Evolutionary conservation across 2,113 vertebrate species (phyloP), one percentile per base, ranked within the genome.

Genomic region (Nothoprocta perdicaria): DNA sequence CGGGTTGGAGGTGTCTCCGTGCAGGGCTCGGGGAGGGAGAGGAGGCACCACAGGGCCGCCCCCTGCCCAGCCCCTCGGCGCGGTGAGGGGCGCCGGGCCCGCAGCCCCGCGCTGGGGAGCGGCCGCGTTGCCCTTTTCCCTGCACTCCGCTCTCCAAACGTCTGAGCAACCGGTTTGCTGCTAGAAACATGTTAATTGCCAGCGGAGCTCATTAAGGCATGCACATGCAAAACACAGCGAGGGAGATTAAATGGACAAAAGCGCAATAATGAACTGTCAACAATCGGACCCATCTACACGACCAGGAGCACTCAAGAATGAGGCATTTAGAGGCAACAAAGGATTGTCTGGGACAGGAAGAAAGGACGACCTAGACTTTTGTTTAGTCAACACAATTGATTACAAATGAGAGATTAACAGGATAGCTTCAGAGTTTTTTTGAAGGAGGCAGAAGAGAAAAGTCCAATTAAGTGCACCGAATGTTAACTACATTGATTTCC

Each of bases 401-500:
- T 98, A 98, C 98, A 99, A 99, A 99, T 99, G 99, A 98, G 98
- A 99, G 99, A 99, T 99, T 99, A 99, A 99, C 98, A 98, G 98
- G 98, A 98, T 98, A 98, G 98, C 98, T 97, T 98, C 98, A 97
- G 98, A 98, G 98, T 98, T 98, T 98, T 98, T 98, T 91, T 89
- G 98, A 98, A 98, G 98, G 98, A 98, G 97, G 98, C 97, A 98
- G 97, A 98, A 98, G 98, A 98, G 98, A 98, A 99, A 98, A 98
- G 98, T 98, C 99, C 99, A 99, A 99, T 99, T 99, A 99, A 99
- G 98, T 98, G 98, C 98, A 98, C 98, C 98, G 99, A 99, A 99
- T 99, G 99, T 99, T 99, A 99, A 99, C 98, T 98, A 98, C 98
- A 98, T 98, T 98, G 98, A 98, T 98, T 98, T 98, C 98, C 98